A percentile compares a stretch with the other conserved stretches of the same genome.
phyloP scores from a whole-genome alignment of 1,140 invertebrate species.

The Xylocopa sonorina region DNA sequence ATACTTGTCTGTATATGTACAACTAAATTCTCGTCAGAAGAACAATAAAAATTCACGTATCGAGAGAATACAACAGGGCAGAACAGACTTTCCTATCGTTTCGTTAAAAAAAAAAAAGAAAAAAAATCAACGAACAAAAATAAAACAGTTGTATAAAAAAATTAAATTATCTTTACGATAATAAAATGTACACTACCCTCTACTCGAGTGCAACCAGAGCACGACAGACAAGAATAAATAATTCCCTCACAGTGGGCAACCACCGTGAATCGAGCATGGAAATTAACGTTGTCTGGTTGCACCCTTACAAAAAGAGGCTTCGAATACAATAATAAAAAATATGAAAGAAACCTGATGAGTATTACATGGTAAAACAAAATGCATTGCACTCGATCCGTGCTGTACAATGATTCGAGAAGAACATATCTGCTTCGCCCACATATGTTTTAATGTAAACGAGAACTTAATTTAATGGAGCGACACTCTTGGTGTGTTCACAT shows the following conservation, averaged over 20 bases:
- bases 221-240: not conserved
- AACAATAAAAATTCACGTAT: not conserved
- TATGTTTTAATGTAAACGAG: not conserved
- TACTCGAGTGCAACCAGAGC: conserved; percentile 16
- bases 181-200: conserved; percentile 32
- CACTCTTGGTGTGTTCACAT: not conserved
- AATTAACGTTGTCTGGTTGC: conserved; percentile 26
- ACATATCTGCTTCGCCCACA: not conserved
- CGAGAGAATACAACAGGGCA: not conserved
- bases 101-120: not conserved
- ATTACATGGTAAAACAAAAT: conserved; percentile 61
- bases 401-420: conserved; percentile 23
- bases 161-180: conserved; percentile 53
- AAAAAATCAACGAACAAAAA: conserved; percentile 14
- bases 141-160: conserved; percentile 45
- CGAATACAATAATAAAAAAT: conserved; percentile 35
- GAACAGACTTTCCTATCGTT: not conserved
- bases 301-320: conserved; percentile 22
- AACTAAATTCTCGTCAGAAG: conserved; percentile 19
- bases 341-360: conserved; percentile 51
- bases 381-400: conserved; percentile 52
- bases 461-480: conserved; percentile 22
- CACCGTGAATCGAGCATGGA: not conserved
- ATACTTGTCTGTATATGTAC: conserved; percentile 25
- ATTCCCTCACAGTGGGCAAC: not conserved